Evolutionary conservation across 2,888 invertebrate species (phyloP), one percentile per base, ranked within the genome.

Genomic region (Lypha dubia): DNA sequence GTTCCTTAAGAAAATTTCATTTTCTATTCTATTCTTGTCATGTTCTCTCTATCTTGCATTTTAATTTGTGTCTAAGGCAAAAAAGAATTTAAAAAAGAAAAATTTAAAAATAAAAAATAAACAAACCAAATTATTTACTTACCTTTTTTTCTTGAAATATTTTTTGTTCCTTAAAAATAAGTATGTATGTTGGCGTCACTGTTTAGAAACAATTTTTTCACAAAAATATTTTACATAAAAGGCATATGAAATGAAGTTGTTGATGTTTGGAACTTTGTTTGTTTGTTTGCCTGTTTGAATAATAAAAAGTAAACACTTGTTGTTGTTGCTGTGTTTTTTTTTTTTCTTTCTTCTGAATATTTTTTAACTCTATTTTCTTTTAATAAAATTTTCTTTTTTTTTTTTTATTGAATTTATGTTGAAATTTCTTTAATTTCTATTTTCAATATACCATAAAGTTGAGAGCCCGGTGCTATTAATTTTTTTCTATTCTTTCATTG

Each of bases 41-140:
- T 53, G 13, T 70, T 38, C 24, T 15, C 17, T 20, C 2, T 49
- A 8, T 46, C 38, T 32, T 79, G 17, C 7, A 51, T 68, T 32
- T 62, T 51, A 80, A 80, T 74, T 80, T 80, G 28, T 58, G 32
- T 73, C 63, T 65, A 22, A 62, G 28, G 35, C 24, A 11, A 71
- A 53, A n/a, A 46, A 53, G 53, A n/a, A n/a, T n/a, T n/a, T n/a
- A n/a, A n/a, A n/a, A n/a, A n/a, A n/a, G n/a, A n/a, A n/a, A n/a
- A n/a, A n/a, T n/a, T n/a, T n/a, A n/a, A n/a, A n/a, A n/a, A n/a
- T n/a, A 62, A 11, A 44, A 22, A 32, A 38, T 2, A n/a, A 28
- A 28, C 28, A 28, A 28, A 28, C 5, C 17, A 41, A 24, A 38
- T 20, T 65, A 51, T 74, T 60, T 60, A 80, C 80, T 70, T 63